Evolutionary conservation across 2,888 invertebrate genomes (phyloP).

Genomic region (Aleiodes leptofemur): DNA sequence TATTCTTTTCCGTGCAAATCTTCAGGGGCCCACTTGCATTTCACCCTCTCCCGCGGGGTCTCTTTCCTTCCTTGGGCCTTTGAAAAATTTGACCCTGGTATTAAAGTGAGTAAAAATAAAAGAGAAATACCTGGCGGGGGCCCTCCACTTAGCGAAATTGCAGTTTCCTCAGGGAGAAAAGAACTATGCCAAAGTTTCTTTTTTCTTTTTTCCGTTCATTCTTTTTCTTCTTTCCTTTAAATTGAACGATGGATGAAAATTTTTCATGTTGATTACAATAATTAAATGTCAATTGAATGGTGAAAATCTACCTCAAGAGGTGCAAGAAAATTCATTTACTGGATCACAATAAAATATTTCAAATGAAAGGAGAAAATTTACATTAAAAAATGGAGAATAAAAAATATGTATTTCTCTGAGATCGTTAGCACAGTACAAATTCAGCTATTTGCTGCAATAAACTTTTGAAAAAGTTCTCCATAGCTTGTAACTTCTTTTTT

Average conservation of each 20-base stretch:
- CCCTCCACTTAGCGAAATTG: conserved; percentile 71
- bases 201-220: conserved; percentile 16
- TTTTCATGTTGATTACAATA: background rate
- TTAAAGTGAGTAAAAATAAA: conserved; percentile 61
- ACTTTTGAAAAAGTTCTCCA: conserved; percentile 65
- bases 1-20: conserved; percentile 45
- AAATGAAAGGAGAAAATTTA: background rate
- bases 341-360: background rate
- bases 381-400: conserved; percentile 30
- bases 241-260: conserved; percentile 27
- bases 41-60: conserved; percentile 39
- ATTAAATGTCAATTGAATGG: too few relatives aligned
- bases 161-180: conserved; percentile 65
- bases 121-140: conserved; percentile 60
- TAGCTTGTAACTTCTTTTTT: conserved; percentile 74
- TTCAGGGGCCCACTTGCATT: conserved; percentile 45
- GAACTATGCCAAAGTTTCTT: conserved; percentile 11
- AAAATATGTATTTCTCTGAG: conserved; percentile 57
- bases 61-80: conserved; percentile 54
- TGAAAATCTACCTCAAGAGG: background rate
- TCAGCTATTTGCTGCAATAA: conserved; percentile 75
- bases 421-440: conserved; percentile 75
- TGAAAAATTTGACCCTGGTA: conserved; percentile 68
- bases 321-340: conserved; percentile 1
- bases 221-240: conserved; percentile 21